Evolutionary conservation across 2,797 vertebrate species (phyloP).

Genomic region (Sebastes dallii): DNA sequence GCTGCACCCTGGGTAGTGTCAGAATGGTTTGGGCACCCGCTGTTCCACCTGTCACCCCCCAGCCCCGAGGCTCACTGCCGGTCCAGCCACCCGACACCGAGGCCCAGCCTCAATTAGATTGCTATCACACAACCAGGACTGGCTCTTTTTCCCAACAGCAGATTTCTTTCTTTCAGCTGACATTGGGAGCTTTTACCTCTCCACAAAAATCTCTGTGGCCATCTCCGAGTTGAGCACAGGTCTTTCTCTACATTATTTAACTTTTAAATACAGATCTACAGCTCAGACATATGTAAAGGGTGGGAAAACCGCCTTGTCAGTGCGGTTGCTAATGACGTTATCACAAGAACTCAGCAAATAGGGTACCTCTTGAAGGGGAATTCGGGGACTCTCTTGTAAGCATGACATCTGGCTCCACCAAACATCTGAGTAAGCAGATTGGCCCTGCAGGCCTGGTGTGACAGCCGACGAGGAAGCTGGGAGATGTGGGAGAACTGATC

Average conservation of each 20-base stretch:
- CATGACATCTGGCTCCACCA: conserved; percentile 74
- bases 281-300: conserved; percentile 31
- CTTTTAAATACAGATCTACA: conserved; percentile 28
- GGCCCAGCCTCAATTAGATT: conserved; percentile 59
- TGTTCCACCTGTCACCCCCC: conserved; percentile 69
- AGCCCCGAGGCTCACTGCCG: conserved; percentile 43
- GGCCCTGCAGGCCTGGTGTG: conserved; percentile 72
- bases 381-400: conserved; percentile 64
- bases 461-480: conserved; percentile 71
- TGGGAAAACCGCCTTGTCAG: conserved; percentile 42
- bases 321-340: conserved; percentile 60
- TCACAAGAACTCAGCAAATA: conserved; percentile 56
- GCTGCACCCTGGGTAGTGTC: conserved; percentile 66
- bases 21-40: conserved; percentile 54
- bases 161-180: conserved; percentile 43
- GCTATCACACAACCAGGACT: conserved; percentile 54
- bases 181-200: conserved; percentile 25
- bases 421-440: conserved; percentile 82
- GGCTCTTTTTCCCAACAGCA: conserved; percentile 33
- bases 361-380: conserved; percentile 63
- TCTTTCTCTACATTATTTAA: conserved; percentile 12
- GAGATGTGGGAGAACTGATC: conserved; percentile 70
- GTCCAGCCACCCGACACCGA: conserved; percentile 45
- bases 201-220: conserved; percentile 13
- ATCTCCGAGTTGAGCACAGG: not conserved